Evolutionary conservation across 2,888 invertebrate species (phyloP), one percentile per base, ranked within the genome.

Genomic region (Bellardia pandia): DNA sequence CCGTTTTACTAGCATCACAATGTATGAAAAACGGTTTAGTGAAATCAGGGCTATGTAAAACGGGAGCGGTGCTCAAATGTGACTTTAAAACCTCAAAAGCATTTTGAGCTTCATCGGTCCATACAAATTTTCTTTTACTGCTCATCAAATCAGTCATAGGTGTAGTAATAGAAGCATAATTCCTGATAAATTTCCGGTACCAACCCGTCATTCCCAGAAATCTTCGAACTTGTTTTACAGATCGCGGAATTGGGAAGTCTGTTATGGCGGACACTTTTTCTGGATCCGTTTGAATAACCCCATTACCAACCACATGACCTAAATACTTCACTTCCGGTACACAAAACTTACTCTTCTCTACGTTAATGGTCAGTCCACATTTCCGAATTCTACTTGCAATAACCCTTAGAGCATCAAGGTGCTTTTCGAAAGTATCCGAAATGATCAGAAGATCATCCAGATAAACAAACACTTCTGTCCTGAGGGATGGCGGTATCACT

Each of bases 131-230:
- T 13, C 60, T 3, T 4, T 23, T 48, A 6, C 3, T n/a, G 6
- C 23, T 71, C 11, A 85, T 56, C 11, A 69, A 62, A 74, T 89
- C 58, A 8, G 85, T 76, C 11, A 87, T 11, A 14, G 85, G 85
- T 9, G 83, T 58, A 1, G 88, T 78, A 1, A 88, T 16, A 1
- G 84, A 30, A 5, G 85, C 80, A 64, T 68, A 88, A 48, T 80
- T 64, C 13, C 33, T 45, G 30, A 88, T 82, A 68, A 86, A 86
- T 23, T 75, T 75, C 11, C 85, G 71, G 56, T 80, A 87, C 83
- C 87, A 88, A 1, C 88, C 85, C 0, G 86, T 53, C 83, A 88
- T 84, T 37, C 86, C 87, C 2, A 87, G 23, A 62, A 88, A 84
- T 42, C 86, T n/a, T n/a, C 86, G 42, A 9, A 88, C 51, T 56